Percentiles rank a stretch among this genome's conserved stretches.
These are phyloP conservation scores for Gadopsis bispinosus DNA, from an alignment of 2,797 vertebrate genomes.

Conservation along the genomic window DNA sequence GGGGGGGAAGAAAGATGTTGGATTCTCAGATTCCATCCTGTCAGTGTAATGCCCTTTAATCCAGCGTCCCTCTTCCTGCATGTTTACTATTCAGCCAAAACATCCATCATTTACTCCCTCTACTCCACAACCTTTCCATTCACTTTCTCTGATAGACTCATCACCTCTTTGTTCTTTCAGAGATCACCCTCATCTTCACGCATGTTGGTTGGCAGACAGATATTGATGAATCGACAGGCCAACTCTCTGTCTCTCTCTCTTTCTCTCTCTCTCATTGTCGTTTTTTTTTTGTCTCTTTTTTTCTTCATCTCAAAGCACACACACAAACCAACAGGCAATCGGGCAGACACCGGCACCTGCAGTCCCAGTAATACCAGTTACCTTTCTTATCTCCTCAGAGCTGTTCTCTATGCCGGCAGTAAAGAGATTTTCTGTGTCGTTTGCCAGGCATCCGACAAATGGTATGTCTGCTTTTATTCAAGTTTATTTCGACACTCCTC, in stretches of 20 bases:
- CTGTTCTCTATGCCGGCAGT: conserved; percentile 99
- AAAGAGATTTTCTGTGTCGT: conserved; percentile 99
- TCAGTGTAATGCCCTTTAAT: conserved; percentile 1
- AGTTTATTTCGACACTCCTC: conserved; percentile 81
- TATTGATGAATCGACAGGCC: conserved; percentile 37
- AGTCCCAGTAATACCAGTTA: conserved; percentile 85
- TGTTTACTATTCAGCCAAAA: conserved; percentile 19
- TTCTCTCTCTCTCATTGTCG: not conserved
- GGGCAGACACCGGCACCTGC: conserved; percentile 53
- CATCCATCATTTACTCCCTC: conserved; percentile 21
- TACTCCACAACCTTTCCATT: conserved; percentile 19
- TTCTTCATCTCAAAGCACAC: conserved; percentile 20
- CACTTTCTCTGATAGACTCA: not conserved
- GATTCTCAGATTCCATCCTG: not conserved
- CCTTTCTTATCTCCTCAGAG: conserved; percentile 98
- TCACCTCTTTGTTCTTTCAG: conserved; percentile 31
- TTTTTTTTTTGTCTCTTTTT: not conserved
- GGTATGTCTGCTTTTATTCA: conserved; percentile 97
- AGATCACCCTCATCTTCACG: conserved; percentile 25
- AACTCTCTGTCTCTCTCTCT: conserved; percentile 36
- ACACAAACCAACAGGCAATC: conserved; percentile 34
- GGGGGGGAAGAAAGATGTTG: not conserved
- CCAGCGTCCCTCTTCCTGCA: conserved; percentile 36
- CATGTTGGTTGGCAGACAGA: conserved; percentile 43
- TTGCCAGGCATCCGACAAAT: conserved; percentile 99